These are phyloP conservation scores for Ichneumoninae sp. DNA, from an alignment of 2,888 invertebrate species.

Conservation along the genomic window DNA sequence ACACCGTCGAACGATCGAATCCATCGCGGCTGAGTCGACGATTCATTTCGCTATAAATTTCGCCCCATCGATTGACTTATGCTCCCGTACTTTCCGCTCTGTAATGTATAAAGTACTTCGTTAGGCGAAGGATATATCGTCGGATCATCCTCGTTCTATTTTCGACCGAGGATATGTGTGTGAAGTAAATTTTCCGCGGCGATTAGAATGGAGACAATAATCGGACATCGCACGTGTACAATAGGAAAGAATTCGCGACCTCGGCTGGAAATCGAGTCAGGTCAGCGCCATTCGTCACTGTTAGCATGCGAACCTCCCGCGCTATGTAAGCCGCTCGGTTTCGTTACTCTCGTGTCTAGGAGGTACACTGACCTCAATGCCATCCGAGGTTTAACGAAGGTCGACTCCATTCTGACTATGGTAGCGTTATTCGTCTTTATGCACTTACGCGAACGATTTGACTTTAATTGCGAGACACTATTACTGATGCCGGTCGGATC, in stretches of 20 bases:
- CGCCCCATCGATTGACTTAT: slow-evolving; percentile 32
- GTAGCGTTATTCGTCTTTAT: slow-evolving; percentile 36
- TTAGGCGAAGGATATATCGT: slow-evolving; percentile 12
- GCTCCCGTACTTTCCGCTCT: slow-evolving; percentile 12
- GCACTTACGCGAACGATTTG: slow-evolving; percentile 59
- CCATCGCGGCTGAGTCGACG: neutral
- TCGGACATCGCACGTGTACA: neutral
- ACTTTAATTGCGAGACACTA: slow-evolving; percentile 71
- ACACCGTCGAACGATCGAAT: neutral
- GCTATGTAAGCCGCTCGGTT: neutral
- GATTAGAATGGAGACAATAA: slow-evolving; percentile 15
- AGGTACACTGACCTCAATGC: slow-evolving; percentile 61
- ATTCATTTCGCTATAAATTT: slow-evolving; percentile 39
- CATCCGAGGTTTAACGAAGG: slow-evolving; percentile 69
- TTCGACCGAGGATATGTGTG: slow-evolving; percentile 12
- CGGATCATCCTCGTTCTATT: slow-evolving; percentile 50
- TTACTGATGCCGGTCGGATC: slow-evolving; percentile 8
- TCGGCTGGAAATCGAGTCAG: slow-evolving; percentile 42
- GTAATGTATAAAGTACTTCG: slow-evolving; percentile 16
- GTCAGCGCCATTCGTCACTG: slow-evolving; percentile 62
- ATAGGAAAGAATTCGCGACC: slow-evolving; percentile 19
- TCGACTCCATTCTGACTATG: slow-evolving; percentile 69
- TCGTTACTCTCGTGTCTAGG: slow-evolving; percentile 21
- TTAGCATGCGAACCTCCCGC: slow-evolving; percentile 14
- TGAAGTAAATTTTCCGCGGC: slow-evolving; percentile 9